Base-by-base conservation (phyloP, 2,113 vertebrate species). In the Triplophysa tibetana region DNA sequence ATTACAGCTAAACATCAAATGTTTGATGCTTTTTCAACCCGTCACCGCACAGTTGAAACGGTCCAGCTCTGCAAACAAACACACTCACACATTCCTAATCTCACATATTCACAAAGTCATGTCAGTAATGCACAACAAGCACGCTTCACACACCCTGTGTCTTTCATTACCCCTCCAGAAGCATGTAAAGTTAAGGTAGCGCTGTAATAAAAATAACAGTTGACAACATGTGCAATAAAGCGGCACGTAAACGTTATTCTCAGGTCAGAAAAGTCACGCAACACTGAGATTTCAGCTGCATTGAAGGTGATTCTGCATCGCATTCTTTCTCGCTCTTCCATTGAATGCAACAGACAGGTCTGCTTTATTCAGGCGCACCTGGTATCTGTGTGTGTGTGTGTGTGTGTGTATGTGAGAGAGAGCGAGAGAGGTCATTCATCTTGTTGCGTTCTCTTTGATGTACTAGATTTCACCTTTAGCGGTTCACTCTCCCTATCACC, bases 111-210 rank as follows among this genome's bases (percentile, higher is more conserved):
- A 79, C 56, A 68, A 70, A 79, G 38, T 63, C 65, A 62, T 41
- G 75, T 70, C 79, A 66, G 70, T 21, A 76, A 75, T 83, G 83
- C 50, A 41, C 75, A 4, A 50, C 63, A 72, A 78, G 74, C 29
- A 65, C 21, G 33, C 70, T 67, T 84, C 29, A 29, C 29, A 29
- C 23, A 77, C 83, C 78, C 78, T 70, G 70, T 52, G 50, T 14
- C 16, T 52, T 52, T 52, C 50, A 52, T 14, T 52, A 8, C 9
- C n/a, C 68, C 1, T 75, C 23, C 9, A 45, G 23, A 63, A 33
- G 8, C 16, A n/a, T 19, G 41, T 17, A 75, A 60, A 12, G 26
- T 75, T 75, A 19, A 26, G 41, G 45, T 63, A 75, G 48, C 60
- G 8, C 23, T 45, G n/a, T 29, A 26, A 62, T 63, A 23, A 63